phyloP scores from a whole-genome alignment of 2,888 invertebrate species.

The Euclidia mi region DNA sequence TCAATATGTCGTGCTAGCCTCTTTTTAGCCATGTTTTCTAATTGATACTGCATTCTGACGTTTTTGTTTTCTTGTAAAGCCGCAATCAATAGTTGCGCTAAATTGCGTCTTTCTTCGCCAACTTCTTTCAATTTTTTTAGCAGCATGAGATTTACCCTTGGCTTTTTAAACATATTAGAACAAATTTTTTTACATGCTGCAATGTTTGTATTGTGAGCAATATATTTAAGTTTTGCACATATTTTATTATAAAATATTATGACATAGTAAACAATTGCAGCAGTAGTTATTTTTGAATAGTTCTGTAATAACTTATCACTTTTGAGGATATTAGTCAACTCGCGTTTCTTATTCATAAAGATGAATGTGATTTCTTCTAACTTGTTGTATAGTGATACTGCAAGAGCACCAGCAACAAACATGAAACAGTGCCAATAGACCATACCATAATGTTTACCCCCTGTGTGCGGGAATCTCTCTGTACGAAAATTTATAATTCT shows the following conservation, averaged over 20 bases:
- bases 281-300: conserved; percentile 59
- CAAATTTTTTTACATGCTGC: background rate
- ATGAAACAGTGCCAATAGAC: conserved; percentile 63
- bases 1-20: conserved; percentile 71
- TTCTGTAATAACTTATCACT: conserved; percentile 21
- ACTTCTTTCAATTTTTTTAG: conserved; percentile 74
- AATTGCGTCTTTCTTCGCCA: conserved; percentile 70
- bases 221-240: conserved; percentile 38
- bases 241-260: conserved; percentile 40
- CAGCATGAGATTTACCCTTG: conserved; percentile 61
- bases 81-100: conserved; percentile 71
- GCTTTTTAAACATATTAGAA: conserved; percentile 30
- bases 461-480: conserved; percentile 21
- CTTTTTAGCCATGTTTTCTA: conserved; percentile 74
- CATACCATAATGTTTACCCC: conserved; percentile 34
- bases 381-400: conserved; percentile 67
- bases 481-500: conserved; percentile 21
- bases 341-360: conserved; percentile 42
- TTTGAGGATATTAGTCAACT: conserved; percentile 52
- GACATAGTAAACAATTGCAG: conserved; percentile 40
- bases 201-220: background rate
- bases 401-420: conserved; percentile 72
- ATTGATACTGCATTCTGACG: conserved; percentile 71
- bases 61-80: conserved; percentile 79
- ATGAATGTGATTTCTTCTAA: conserved; percentile 64